Evolutionary conservation across 2,888 invertebrate species (phyloP).

Genomic region (Phaonia tiefii): DNA sequence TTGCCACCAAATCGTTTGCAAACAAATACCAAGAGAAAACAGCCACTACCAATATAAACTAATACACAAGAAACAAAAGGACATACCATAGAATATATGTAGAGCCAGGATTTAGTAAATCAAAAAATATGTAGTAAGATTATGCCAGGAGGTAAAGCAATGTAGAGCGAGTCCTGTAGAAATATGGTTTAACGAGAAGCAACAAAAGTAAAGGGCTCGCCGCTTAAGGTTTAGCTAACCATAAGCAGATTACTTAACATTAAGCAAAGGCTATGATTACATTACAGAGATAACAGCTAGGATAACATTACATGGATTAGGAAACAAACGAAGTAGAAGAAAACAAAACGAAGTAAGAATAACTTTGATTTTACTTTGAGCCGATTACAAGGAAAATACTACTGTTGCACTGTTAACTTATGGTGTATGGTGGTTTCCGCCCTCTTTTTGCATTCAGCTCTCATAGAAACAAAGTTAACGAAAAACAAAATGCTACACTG

Average conservation of each 20-base stretch:
- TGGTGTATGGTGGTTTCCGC: neutral
- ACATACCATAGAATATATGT: conserved; percentile 1
- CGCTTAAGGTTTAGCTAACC: conserved; percentile 27
- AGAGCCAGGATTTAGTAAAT: neutral
- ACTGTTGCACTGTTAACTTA: neutral
- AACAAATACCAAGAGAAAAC: conserved; percentile 10
- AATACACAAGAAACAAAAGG: conserved; percentile 6
- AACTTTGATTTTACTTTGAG: conserved; percentile 61
- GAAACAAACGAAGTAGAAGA: neutral
- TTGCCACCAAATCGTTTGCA: conserved; percentile 51
- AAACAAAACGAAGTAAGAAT: neutral
- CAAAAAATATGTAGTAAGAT: neutral
- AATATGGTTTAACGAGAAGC: neutral
- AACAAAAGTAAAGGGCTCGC: neutral
- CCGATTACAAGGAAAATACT: neutral
- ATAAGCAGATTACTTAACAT: conserved; percentile 31
- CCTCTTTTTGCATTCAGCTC: conserved; percentile 35
- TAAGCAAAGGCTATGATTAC: conserved; percentile 1
- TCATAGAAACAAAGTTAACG: conserved; percentile 45
- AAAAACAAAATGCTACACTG: conserved; percentile 21
- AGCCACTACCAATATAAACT: conserved; percentile 29
- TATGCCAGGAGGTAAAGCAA: conserved; percentile 18
- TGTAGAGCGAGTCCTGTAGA: neutral
- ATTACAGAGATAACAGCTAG: neutral
- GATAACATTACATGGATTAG: conserved; percentile 30